A percentile compares a stretch with the other conserved stretches of the same genome.
Evolutionary conservation across 2,888 invertebrate species (phyloP).

Genomic region (Lepidochrysops patricia): DNA sequence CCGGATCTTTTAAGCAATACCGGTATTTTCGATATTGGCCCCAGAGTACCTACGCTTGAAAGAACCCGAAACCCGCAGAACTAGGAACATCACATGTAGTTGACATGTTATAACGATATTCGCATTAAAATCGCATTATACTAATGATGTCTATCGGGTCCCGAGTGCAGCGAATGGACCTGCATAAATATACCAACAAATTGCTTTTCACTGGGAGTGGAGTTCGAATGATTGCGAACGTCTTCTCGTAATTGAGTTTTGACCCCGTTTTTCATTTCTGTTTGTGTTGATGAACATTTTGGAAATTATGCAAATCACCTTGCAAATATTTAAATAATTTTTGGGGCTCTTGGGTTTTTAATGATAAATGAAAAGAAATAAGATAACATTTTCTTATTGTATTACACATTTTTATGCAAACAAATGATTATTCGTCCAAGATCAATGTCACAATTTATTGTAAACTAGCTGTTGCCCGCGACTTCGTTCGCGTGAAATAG

Average conservation of each 20-base stretch:
- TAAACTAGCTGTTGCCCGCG: no score
- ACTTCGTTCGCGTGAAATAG: no score
- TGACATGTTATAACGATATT: constrained; percentile 5
- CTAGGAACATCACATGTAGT: not conserved
- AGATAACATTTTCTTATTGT: no score
- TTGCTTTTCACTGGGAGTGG: constrained; percentile 4
- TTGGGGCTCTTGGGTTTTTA: not conserved
- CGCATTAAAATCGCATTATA: constrained; percentile 10
- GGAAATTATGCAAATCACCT: not conserved
- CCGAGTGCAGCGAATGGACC: constrained; percentile 6
- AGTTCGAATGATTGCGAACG: constrained; percentile 9
- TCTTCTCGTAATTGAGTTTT: constrained; percentile 8
- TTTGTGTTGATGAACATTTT: constrained; percentile 4
- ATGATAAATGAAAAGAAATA: no score
- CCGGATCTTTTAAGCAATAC: no score
- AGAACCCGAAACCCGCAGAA: not conserved
- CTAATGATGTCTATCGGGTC: constrained; percentile 7
- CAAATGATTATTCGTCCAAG: no score
- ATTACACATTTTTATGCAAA: no score
- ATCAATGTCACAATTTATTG: no score
- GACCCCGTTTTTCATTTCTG: not conserved
- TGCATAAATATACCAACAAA: constrained; percentile 12
- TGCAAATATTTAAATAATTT: not conserved
- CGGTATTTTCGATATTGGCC: no score
- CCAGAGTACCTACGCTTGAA: no score